Percentiles rank a stretch among this genome's conserved stretches.
Evolutionary conservation across 2,888 invertebrate genomes (phyloP).

Genomic region (Bombylius major): DNA sequence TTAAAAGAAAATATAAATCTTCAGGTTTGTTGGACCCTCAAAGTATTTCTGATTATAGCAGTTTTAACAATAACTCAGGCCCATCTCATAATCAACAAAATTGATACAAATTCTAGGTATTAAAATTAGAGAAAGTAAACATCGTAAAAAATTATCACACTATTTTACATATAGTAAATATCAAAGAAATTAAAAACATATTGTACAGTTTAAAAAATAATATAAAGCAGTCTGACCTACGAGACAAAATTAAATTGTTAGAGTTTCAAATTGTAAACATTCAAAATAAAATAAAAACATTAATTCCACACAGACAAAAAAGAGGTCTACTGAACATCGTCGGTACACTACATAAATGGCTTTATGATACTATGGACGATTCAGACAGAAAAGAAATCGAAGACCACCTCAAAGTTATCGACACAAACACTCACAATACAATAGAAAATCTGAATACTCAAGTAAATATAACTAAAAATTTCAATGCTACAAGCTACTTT

Average conservation of each 20-base stretch:
- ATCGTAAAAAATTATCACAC: not conserved
- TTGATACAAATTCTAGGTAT: not conserved
- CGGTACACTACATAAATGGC: not conserved
- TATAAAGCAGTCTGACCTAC: not conserved
- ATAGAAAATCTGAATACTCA: not conserved
- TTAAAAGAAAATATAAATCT: conserved; percentile 8
- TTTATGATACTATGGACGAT: conserved; percentile 4
- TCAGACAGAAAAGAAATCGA: not conserved
- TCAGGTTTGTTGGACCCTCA: not conserved
- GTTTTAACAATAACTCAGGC: not conserved
- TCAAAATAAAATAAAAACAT: not conserved
- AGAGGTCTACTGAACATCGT: conserved; percentile 3
- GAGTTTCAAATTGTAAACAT: not conserved
- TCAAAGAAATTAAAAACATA: not conserved
- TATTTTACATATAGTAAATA: not conserved
- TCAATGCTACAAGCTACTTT: too few species aligned
- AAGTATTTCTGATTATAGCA: not conserved
- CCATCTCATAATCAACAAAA: not conserved
- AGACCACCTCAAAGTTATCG: conserved; percentile 1
- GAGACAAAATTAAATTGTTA: not conserved
- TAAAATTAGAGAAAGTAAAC: not conserved
- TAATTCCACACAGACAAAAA: not conserved
- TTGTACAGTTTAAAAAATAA: not conserved
- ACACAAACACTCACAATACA: not conserved
- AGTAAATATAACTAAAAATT: not conserved